Evolutionary conservation across 2,113 vertebrate species (phyloP), one percentile per base, ranked within the genome.

Genomic region (Craseonycteris thonglongyai): DNA sequence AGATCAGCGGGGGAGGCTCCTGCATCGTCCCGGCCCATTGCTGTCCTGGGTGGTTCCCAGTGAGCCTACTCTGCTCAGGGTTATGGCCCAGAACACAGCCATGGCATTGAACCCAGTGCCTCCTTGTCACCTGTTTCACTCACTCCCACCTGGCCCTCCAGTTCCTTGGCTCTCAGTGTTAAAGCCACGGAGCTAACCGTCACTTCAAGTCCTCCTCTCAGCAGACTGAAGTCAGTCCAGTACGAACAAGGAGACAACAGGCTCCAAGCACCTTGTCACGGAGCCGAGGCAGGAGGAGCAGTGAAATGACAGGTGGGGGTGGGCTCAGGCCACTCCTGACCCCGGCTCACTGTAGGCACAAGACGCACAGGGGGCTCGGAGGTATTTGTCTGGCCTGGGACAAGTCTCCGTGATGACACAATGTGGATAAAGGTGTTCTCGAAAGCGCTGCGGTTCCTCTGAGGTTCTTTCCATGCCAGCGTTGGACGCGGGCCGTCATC

Each of bases 71-170:
- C 35, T 42, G 59, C 66, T 68, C 49, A 33, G 5, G 30, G 14
- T n/a, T 1, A 10, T 66, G 47, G 38, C 61, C 56, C 63, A 6
- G 54, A 54, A 49, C n/a, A 7, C 5, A 19, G 28, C 22, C 40
- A 1, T 1, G 2, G n/a, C 2, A 2, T 9, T 1, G 15, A 56
- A 11, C 9, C 40, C 3, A 18, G 2, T 0, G 6, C 35, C 30
- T 7, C 54, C 9, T 4, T 1, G 2, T 11, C 28, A 40, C 14
- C 63, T 7, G 9, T 28, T 45, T 26, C 22, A 30, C 18, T 1
- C 40, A 42, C 14, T 49, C 74, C 30, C 19, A 28, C 69, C 69
- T 24, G 58, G 14, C 54, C 51, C 51, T 61, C 58, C 71, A 10
- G 0, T 3, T 3, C 42, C 72, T 69, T 3, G 51, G 2, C 71